These are phyloP conservation scores for Diorhabda sublineata DNA, from an alignment of 1,140 invertebrate genomes.

Conservation along the genomic window DNA sequence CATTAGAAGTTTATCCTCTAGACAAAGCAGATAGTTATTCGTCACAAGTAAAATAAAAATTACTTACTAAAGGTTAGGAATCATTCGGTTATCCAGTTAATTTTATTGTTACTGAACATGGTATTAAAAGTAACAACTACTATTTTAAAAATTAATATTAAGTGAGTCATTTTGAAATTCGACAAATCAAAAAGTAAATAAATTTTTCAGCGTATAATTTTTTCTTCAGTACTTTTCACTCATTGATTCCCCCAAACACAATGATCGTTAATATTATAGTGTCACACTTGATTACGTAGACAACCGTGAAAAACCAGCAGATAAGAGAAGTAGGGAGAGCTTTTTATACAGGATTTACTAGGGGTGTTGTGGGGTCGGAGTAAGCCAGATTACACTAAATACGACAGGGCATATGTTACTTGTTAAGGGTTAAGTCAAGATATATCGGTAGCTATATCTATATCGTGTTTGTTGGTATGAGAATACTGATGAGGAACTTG, in stretches of 20 bases:
- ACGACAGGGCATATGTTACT: constrained; percentile 34
- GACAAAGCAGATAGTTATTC: too few species aligned
- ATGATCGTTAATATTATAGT: constrained; percentile 39
- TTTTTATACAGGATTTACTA: constrained; percentile 24
- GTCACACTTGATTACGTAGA: constrained; percentile 39
- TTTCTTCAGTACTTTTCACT: constrained; percentile 13
- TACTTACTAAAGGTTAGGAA: too few species aligned
- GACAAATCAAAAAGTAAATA: too few species aligned
- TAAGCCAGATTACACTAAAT: constrained; percentile 36
- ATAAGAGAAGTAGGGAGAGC: constrained; percentile 20
- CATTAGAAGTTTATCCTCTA: too few species aligned
- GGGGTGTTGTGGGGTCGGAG: constrained; percentile 23
- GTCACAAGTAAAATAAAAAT: too few species aligned
- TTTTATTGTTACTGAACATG: too few species aligned
- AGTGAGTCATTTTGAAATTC: too few species aligned
- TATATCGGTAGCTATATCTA: constrained; percentile 23
- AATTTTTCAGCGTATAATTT: not conserved
- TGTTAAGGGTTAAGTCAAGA: constrained; percentile 35
- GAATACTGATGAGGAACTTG: not conserved
- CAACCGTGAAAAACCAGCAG: constrained; percentile 28
- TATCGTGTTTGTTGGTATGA: constrained; percentile 13
- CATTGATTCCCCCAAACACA: constrained; percentile 28
- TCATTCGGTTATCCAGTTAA: too few species aligned
- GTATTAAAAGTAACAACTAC: too few species aligned
- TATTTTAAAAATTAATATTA: too few species aligned